phyloP scores from a whole-genome alignment of 2,888 invertebrate species.

The Ectemnius cavifrons region DNA sequence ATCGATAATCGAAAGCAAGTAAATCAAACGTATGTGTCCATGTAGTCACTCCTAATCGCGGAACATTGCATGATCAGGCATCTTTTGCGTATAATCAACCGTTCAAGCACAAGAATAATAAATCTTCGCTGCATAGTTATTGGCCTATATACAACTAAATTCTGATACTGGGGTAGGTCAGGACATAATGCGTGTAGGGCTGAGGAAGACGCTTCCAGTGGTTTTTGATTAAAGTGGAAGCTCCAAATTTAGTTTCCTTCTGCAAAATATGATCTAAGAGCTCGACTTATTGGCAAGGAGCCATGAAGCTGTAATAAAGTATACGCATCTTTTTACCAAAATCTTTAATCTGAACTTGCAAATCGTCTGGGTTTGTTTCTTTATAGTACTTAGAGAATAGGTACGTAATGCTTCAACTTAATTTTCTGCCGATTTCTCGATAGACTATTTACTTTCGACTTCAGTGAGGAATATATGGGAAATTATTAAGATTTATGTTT shows the following conservation, averaged over 20 bases:
- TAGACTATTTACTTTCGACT: constrained; percentile 10
- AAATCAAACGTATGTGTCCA: background rate
- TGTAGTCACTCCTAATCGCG: too few species aligned
- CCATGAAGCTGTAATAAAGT: constrained; percentile 26
- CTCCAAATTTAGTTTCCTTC: constrained; percentile 60
- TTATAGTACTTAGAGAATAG: too few species aligned
- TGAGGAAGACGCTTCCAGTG: constrained; percentile 73
- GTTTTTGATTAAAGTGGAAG: constrained; percentile 69
- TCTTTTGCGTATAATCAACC: too few species aligned
- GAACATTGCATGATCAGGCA: too few species aligned
- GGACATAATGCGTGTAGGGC: constrained; percentile 44
- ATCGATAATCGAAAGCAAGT: constrained; percentile 14
- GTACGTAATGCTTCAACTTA: too few species aligned
- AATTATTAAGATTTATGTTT: constrained; percentile 26
- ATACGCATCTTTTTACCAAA: background rate
- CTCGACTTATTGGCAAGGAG: constrained; percentile 52
- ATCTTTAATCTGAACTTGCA: background rate
- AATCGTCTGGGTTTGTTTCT: too few species aligned
- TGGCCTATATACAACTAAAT: constrained; percentile 42
- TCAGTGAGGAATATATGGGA: background rate
- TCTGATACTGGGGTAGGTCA: constrained; percentile 51
- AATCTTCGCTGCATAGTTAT: background rate
- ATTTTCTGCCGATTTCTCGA: constrained; percentile 24
- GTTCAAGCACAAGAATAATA: constrained; percentile 16
- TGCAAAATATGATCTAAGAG: constrained; percentile 55